phyloP scores from a whole-genome alignment of 2,113 vertebrate genomes.

The Meles meles region DNA sequence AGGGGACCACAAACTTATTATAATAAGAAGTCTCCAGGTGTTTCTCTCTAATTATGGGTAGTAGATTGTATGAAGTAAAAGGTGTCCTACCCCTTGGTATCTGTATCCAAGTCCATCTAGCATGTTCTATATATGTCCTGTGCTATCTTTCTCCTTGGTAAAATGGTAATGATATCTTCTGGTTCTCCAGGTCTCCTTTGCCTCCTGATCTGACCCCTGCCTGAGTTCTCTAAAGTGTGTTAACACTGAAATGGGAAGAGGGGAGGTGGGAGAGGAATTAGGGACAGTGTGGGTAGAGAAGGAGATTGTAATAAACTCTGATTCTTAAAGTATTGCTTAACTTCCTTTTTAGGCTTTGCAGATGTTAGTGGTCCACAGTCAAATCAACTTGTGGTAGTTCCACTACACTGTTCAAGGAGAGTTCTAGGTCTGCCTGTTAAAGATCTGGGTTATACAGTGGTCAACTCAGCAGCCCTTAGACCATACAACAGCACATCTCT shows the following conservation, averaged over 20 bases:
- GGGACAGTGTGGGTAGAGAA: not conserved
- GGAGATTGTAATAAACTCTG: not conserved
- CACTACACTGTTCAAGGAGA: not conserved
- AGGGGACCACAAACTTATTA: not conserved
- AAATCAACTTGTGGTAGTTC: not conserved
- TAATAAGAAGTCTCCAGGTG: not conserved
- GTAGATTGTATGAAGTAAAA: not conserved
- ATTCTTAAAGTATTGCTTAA: not conserved
- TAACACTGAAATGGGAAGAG: not conserved
- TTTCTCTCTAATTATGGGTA: not conserved
- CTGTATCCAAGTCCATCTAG: not conserved
- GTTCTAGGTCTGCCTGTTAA: not conserved
- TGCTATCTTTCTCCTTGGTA: not conserved
- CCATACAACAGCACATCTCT: not conserved
- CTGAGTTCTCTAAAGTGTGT: not conserved
- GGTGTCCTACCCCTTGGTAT: not conserved
- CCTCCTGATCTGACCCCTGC: not conserved
- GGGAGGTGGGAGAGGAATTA: accelerated
- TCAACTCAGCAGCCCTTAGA: not conserved
- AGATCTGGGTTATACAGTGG: not conserved
- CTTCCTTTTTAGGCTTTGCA: not conserved
- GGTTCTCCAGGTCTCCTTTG: not conserved
- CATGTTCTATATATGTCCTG: not conserved
- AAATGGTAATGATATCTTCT: not conserved
- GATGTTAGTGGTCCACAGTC: not conserved